phyloP scores from a whole-genome alignment of 1,140 invertebrate species.

The Drosophila arizonae region DNA sequence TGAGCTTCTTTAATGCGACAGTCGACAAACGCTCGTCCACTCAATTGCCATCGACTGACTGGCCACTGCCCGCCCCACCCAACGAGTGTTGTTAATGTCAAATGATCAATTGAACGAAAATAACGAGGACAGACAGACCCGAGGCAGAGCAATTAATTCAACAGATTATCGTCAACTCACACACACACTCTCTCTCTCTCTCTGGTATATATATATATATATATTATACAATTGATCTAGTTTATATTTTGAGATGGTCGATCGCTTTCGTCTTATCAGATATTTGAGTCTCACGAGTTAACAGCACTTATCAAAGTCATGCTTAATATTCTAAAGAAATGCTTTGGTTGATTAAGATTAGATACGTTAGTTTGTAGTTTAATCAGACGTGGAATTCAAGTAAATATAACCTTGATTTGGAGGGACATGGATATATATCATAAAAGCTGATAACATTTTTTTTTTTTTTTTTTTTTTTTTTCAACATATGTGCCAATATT shows the following conservation, averaged over 20 bases:
- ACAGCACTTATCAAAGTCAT: slow-evolving; percentile 3
- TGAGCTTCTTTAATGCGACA: slow-evolving; percentile 11
- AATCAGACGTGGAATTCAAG: too few relatives aligned
- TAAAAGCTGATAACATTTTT: too few relatives aligned
- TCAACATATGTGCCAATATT: too few relatives aligned
- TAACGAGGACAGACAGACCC: slow-evolving; percentile 52
- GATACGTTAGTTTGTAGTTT: neutral
- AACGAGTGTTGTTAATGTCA: slow-evolving; percentile 68
- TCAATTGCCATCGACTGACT: slow-evolving; percentile 57
- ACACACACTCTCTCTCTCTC: neutral
- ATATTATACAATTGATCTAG: neutral
- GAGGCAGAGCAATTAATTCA: slow-evolving; percentile 36
- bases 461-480: too few relatives aligned
- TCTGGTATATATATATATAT: neutral
- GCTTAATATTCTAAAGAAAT: neutral
- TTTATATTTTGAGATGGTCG: neutral
- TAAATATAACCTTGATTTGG: too few relatives aligned
- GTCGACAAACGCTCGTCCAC: slow-evolving; percentile 33
- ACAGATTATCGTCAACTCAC: slow-evolving; percentile 28
- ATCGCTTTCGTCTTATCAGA: slow-evolving; percentile 5
- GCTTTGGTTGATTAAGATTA: slow-evolving; percentile 1
- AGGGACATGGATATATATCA: too few relatives aligned
- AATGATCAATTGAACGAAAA: slow-evolving; percentile 74
- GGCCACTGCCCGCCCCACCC: slow-evolving; percentile 35
- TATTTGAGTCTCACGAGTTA: neutral